These are phyloP conservation scores for Leucophenga maculata DNA, from an alignment of 2,888 invertebrate species.

Conservation along the genomic window DNA sequence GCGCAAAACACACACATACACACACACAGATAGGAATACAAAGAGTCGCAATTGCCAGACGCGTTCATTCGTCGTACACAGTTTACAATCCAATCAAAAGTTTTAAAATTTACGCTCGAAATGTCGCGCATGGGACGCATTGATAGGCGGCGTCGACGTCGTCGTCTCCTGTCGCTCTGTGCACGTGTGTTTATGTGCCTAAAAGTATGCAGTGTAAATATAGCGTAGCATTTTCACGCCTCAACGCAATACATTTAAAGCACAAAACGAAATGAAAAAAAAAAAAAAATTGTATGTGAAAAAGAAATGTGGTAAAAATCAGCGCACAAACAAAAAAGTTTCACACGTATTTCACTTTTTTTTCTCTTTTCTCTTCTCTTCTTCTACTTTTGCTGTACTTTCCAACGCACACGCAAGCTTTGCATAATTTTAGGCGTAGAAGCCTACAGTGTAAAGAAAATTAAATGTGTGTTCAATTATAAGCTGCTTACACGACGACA, in stretches of 20 bases:
- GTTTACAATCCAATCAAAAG: conserved; percentile 28
- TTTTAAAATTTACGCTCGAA: conserved; percentile 25
- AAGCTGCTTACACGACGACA: conserved; percentile 16
- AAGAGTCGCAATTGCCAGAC: too few species aligned
- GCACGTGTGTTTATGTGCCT: neutral
- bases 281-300: neutral
- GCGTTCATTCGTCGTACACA: neutral
- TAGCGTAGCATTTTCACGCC: conserved; percentile 16
- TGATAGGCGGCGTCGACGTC: conserved; percentile 3
- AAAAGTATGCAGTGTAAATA: conserved; percentile 16
- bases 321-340: conserved; percentile 13
- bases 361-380: neutral
- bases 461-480: conserved; percentile 25
- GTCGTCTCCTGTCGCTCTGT: neutral
- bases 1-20: neutral
- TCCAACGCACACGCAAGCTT: conserved; percentile 10
- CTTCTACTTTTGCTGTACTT: neutral
- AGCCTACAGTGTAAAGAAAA: conserved; percentile 6
- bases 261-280: neutral
- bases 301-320: neutral
- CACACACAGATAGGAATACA: neutral
- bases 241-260: conserved; percentile 16
- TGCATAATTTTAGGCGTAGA: conserved; percentile 19
- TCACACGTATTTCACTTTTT: conserved; percentile 5
- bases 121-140: conserved; percentile 20